Evolutionary conservation across 2,113 vertebrate species (phyloP), one percentile per base, ranked within the genome.

Genomic region (Psittacara wagleri): DNA sequence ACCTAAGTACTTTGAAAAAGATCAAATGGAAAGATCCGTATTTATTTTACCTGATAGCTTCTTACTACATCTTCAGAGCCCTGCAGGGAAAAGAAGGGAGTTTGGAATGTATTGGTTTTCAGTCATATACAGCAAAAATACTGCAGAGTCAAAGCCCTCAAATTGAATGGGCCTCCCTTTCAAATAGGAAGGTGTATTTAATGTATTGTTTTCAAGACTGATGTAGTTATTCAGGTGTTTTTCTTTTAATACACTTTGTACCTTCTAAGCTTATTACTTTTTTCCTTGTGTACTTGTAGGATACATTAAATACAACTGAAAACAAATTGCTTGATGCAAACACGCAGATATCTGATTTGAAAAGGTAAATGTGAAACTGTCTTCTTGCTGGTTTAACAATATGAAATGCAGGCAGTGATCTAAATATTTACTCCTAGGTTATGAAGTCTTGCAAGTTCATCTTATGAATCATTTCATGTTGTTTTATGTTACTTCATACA

Each of bases 291-390:
- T 89, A 43, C 69, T 94, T 57, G 17, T 90, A 99, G 99, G 99
- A 98, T 96, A 98, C 98, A 0, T 96, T 99, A 97, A 97, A 98
- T 92, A 97, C 97, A n/a, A 98, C 98, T 13, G 99, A 99, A 91
- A 99, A 99, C 96, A 99, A 98, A 95, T 97, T 99, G 33, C 97
- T 98, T 55, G 98, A 99, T 91, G 98, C 99, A 82, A 98, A 98
- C 43, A 97, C 97, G 29, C 98, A 99, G 96, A 99, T 99, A 86
- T 98, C 98, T 51, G 99, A 99, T 63, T 97, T 99, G 86, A 99
- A 98, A 98, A 99, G 99, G 99, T 99, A 98, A 98, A 59, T 81
- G 31, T 31, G 18, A 69, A 90, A 51, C 55, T 46, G 27, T 92
- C 68, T 88, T 70, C 11, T 3, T 90, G 2, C 7, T 93, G 5